These are phyloP conservation scores for Atherix ibis DNA, from an alignment of 2,888 invertebrate genomes.

Conservation along the genomic window DNA sequence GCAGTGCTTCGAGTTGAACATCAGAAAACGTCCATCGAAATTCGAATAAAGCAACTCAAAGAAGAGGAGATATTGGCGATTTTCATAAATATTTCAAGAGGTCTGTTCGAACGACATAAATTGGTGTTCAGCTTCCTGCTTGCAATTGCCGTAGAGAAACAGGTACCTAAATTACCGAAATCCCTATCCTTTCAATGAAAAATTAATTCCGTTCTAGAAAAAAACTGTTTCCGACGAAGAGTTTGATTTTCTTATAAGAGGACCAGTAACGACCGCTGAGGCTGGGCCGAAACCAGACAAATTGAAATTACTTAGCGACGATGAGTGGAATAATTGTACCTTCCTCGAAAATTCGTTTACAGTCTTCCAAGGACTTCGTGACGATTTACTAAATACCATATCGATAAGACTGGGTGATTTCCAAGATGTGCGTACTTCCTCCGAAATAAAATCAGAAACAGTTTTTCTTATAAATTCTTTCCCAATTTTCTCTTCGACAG, in stretches of 20 bases:
- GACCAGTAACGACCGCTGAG: constrained; percentile 44
- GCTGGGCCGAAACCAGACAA: constrained; percentile 41
- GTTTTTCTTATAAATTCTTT: background rate
- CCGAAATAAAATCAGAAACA: background rate
- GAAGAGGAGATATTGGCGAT: constrained; percentile 65
- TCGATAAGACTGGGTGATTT: constrained; percentile 44
- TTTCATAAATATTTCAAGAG: constrained; percentile 76
- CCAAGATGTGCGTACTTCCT: constrained; percentile 18
- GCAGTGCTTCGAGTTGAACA: constrained; percentile 64
- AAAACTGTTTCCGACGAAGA: too few relatives aligned
- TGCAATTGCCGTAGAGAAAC: constrained; percentile 55
- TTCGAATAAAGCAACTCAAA: constrained; percentile 51
- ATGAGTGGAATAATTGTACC: constrained; percentile 52
- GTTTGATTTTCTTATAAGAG: constrained; percentile 67
- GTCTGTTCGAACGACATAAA: constrained; percentile 82
- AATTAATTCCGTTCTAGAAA: too few relatives aligned
- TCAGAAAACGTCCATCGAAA: constrained; percentile 45
- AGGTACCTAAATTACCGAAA: too few relatives aligned
- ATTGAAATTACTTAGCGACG: constrained; percentile 36
- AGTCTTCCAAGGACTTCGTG: constrained; percentile 37
- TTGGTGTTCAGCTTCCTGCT: constrained; percentile 75
- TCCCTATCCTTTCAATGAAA: too few relatives aligned
- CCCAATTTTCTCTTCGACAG: too few relatives aligned
- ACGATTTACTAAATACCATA: constrained; percentile 41
- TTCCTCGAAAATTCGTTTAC: constrained; percentile 44